phyloP scores from a whole-genome alignment of 2,888 invertebrate species.

The Athalia cordata region DNA sequence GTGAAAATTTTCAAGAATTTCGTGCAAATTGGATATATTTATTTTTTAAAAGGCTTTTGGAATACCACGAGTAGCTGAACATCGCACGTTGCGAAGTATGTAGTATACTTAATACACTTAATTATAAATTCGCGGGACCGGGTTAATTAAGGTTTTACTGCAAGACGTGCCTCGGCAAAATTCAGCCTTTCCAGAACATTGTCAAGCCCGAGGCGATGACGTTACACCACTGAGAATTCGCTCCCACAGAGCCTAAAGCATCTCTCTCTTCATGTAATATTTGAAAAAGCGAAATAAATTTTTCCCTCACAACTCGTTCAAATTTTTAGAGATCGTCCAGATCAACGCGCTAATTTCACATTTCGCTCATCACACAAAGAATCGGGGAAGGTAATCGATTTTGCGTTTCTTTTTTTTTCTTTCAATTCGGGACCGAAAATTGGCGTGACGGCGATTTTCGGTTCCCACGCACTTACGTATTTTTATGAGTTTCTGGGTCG shows the following conservation, averaged over 20 bases:
- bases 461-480: neutral
- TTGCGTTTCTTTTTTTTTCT: too few relatives aligned
- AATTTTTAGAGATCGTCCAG: too few relatives aligned
- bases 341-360: too few relatives aligned
- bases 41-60: too few relatives aligned
- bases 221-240: constrained; percentile 1
- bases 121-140: constrained; percentile 28
- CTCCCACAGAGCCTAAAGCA: neutral
- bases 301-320: too few relatives aligned
- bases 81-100: neutral
- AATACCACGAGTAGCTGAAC: neutral
- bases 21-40: too few relatives aligned
- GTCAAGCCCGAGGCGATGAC: constrained; percentile 30
- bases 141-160: constrained; percentile 35
- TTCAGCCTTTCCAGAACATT: constrained; percentile 29
- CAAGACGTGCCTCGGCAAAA: constrained; percentile 27
- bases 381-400: too few relatives aligned
- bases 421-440: neutral
- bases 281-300: too few relatives aligned
- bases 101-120: constrained; percentile 1
- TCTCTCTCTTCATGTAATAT: too few relatives aligned
- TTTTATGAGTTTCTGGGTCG: neutral
- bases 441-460: neutral
- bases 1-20: too few relatives aligned
- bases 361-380: too few relatives aligned